Base-by-base conservation (phyloP, 2,113 vertebrate species). In the Gnathonemus echidnorhynchus region DNA sequence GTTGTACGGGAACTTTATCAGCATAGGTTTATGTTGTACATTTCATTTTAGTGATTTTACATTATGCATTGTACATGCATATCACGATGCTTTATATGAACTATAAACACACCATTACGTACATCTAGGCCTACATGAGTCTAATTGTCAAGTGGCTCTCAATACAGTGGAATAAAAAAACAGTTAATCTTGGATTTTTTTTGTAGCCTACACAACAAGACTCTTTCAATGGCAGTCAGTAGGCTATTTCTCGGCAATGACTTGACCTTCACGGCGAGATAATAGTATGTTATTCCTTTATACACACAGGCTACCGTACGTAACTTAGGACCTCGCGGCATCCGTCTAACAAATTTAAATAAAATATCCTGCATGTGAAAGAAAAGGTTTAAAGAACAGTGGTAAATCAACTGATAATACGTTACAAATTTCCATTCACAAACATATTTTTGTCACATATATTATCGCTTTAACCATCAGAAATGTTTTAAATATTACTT, bases 201-300 rank as follows among this genome's bases (percentile, higher is more conserved):
- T 50, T 50, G 83, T 39, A 19, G 70, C 80, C 80, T 48, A 48
- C 6, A 85, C 45, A 45, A 48, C 6, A 42, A 39, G 74, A 80
- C 48, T 86, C 27, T 35, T 50, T 15, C 2, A 86, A 86, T 50
- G 24, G n/a, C 84, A n/a, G 85, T 17, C 46, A 27, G 48, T 87
- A 27, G 15, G 46, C 45, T 77, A 91, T 89, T 96, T 96, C 94
- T 95, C 93, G 93, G 94, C 92, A 96, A 93, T 83, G 90, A 48
- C 92, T 90, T 80, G 93, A 93, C 89, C 92, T 88, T 84, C 21
- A 86, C 77, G 27, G 88, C 88, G 53, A 39, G 45, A 49, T 31
- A 53, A 53, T 89, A 46, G 49, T 21, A 58, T 10, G 24, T 19
- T 53, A 80, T 89, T 90, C 10, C 87, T 93, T 95, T 95, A 92